Conservation (phyloP, 2,888 invertebrate species). For the Nebria salina region DNA sequence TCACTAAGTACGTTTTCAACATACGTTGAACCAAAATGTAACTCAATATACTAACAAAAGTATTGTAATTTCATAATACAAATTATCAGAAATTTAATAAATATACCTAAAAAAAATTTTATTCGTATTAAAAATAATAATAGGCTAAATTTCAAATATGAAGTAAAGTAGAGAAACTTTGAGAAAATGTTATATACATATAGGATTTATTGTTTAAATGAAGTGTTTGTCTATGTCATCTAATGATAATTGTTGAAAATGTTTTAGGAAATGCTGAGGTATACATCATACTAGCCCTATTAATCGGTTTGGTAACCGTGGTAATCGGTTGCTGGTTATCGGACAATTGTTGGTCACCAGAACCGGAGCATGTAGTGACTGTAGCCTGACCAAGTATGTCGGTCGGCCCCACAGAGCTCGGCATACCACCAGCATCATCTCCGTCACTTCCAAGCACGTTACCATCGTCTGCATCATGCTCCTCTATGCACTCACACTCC, state of each 20-base stretch:
- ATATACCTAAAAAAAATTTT: too few species aligned
- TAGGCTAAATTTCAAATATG: too few species aligned
- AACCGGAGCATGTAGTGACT: conserved; percentile 73
- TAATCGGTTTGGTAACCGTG: conserved; percentile 77
- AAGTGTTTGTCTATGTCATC: too few species aligned
- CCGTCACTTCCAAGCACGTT: conserved; percentile 50
- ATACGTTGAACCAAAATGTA: too few species aligned
- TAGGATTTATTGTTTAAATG: too few species aligned
- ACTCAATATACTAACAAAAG: too few species aligned
- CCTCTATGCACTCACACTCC: conserved; percentile 55
- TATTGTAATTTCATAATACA: too few species aligned
- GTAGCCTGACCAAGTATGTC: conserved; percentile 76
- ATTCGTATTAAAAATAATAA: too few species aligned
- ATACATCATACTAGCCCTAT: conserved; percentile 77
- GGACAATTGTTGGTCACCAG: conserved; percentile 82
- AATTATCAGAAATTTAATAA: too few species aligned
- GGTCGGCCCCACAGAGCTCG: conserved; percentile 66
- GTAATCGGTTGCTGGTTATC: conserved; percentile 81
- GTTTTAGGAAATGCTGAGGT: conserved; percentile 77
- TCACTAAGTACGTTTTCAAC: too few species aligned
- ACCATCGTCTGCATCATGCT: conserved; percentile 49
- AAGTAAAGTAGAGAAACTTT: too few species aligned
- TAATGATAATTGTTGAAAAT: neutral
- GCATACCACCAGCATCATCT: conserved; percentile 61
- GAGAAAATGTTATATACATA: too few species aligned